Evolutionary conservation across 2,797 vertebrate species (phyloP).

Genomic region (Diplodus sargus): DNA sequence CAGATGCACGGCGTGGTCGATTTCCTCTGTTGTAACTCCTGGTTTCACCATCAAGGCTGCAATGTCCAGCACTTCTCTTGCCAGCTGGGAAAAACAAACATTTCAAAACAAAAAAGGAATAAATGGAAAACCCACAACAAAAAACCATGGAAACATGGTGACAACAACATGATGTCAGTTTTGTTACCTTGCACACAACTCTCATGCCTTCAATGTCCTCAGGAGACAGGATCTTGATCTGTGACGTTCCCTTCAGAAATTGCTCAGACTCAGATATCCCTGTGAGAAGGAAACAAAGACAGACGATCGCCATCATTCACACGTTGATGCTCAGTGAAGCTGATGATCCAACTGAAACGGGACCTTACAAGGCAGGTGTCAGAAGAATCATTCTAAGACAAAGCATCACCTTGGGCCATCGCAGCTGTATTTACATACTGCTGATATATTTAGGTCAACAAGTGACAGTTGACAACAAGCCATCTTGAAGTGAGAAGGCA

Average conservation of each 20-base stretch:
- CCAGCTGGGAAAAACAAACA: slow-evolving; percentile 85
- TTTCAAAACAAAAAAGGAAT: slow-evolving; percentile 8
- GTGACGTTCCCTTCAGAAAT: slow-evolving; percentile 97
- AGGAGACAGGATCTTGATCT: slow-evolving; percentile 95
- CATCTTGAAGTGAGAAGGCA: neutral
- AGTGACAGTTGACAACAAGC: slow-evolving; percentile 11
- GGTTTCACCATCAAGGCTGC: slow-evolving; percentile 96
- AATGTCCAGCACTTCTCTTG: slow-evolving; percentile 96
- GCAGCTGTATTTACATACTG: slow-evolving; percentile 20
- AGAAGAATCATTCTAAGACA: slow-evolving; percentile 11
- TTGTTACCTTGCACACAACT: slow-evolving; percentile 92
- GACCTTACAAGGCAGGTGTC: slow-evolving; percentile 34
- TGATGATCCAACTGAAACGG: slow-evolving; percentile 17
- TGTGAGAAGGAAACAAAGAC: slow-evolving; percentile 65
- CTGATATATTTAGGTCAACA: slow-evolving; percentile 16
- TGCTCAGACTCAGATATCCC: slow-evolving; percentile 99
- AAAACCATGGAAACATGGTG: neutral
- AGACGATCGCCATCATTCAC: slow-evolving; percentile 43
- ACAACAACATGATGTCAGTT: too few relatives aligned
- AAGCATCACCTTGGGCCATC: neutral
- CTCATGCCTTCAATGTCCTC: slow-evolving; percentile 98
- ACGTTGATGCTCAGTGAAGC: neutral
- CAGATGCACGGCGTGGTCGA: slow-evolving; percentile 97
- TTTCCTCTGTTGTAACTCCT: slow-evolving; percentile 98
- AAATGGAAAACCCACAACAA: neutral